These are phyloP conservation scores for Phortica okadai DNA, from an alignment of 2,888 invertebrate genomes.

Conservation along the genomic window DNA sequence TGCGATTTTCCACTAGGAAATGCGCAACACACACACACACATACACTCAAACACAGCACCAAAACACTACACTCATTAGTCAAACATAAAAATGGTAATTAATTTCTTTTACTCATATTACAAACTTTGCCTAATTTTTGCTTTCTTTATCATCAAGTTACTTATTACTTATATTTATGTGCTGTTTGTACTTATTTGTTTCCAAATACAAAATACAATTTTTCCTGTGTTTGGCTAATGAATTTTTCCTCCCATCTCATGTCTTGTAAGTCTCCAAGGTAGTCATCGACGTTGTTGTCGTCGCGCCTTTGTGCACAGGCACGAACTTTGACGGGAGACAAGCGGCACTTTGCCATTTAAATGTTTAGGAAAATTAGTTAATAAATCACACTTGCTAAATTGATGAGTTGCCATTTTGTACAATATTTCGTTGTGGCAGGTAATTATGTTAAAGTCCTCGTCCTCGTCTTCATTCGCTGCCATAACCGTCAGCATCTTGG, in stretches of 20 bases:
- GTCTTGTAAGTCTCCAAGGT: conserved; percentile 29
- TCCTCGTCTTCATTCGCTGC: conserved; percentile 47
- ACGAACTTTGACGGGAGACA: conserved; percentile 40
- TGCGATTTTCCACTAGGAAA: background rate
- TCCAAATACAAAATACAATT: conserved; percentile 44
- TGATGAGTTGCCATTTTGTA: conserved; percentile 61
- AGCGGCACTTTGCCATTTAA: conserved; percentile 57
- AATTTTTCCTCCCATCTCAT: conserved; percentile 55
- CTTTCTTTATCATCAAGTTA: background rate
- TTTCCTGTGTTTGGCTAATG: conserved; percentile 50
- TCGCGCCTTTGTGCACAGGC: background rate
- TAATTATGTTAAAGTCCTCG: conserved; percentile 45
- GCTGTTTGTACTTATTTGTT: background rate
- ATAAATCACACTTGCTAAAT: conserved; percentile 68
- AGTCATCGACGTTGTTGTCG: background rate
- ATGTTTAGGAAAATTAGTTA: conserved; percentile 67
- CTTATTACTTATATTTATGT: background rate
- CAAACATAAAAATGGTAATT: background rate
- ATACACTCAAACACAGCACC: background rate
- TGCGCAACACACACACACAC: background rate
- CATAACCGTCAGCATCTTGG: conserved; percentile 1
- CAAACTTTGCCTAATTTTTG: background rate
- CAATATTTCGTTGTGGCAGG: conserved; percentile 42
- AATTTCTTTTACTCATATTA: background rate
- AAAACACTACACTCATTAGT: background rate